Evolutionary conservation across 1,140 invertebrate genomes (phyloP).

Genomic region (Drosophila melanogaster): Release_6_plus_ISO1_MT NT_037436.4:13273501-13274000

Average conservation of each 20-base stretch:
- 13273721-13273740: neutral
- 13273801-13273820: slow-evolving; percentile 13
- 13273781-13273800: neutral
- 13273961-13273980: slow-evolving; percentile 40
- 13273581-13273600: too few relatives aligned
- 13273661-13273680: neutral
- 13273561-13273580: neutral
- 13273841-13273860: slow-evolving; percentile 35
- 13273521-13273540: too few relatives aligned
- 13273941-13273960: slow-evolving; percentile 62
- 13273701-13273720: slow-evolving; percentile 1
- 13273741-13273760: too few relatives aligned
- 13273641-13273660: too few relatives aligned
- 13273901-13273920: slow-evolving; percentile 80
- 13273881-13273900: slow-evolving; percentile 68
- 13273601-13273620: neutral
- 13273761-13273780: neutral
- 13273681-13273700: too few relatives aligned
- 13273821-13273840: slow-evolving; percentile 24
- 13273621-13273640: neutral
- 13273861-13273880: slow-evolving; percentile 56
- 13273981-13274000: slow-evolving; percentile 39
- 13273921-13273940: slow-evolving; percentile 37
- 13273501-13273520: neutral
- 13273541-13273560: neutral